phyloP scores from a whole-genome alignment of 2,888 invertebrate species.

The Alentia gelatinosa region DNA sequence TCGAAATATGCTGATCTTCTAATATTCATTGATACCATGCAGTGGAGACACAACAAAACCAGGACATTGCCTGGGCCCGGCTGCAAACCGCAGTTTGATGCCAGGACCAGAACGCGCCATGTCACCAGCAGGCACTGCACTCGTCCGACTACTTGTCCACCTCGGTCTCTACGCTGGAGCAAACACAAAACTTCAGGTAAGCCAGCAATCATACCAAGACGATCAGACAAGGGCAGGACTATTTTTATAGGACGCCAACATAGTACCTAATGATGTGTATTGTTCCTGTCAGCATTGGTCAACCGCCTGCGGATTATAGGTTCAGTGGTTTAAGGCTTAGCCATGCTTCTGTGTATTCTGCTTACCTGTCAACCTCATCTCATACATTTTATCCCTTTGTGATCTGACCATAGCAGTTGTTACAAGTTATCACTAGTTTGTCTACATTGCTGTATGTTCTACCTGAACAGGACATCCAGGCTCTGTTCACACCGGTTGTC shows the following conservation, averaged over 20 bases:
- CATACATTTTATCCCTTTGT: too few relatives aligned
- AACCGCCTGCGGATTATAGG: too few relatives aligned
- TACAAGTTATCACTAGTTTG: conserved; percentile 11
- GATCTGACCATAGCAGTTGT: neutral
- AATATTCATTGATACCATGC: too few relatives aligned
- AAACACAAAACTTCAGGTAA: conserved; percentile 64
- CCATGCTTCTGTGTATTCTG: too few relatives aligned
- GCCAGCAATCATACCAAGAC: too few relatives aligned
- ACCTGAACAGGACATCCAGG: neutral
- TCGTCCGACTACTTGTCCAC: conserved; percentile 70
- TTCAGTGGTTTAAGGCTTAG: too few relatives aligned
- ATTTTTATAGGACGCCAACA: too few relatives aligned
- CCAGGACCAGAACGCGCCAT: conserved; percentile 69
- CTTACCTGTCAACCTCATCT: too few relatives aligned
- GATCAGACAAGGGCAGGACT: too few relatives aligned
- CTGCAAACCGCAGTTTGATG: conserved; percentile 62
- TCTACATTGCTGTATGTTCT: neutral
- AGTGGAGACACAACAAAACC: conserved; percentile 65
- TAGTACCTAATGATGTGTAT: too few relatives aligned
- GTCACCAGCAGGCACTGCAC: conserved; percentile 65
- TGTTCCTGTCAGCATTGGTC: too few relatives aligned
- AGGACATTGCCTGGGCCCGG: conserved; percentile 73
- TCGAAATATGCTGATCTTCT: too few relatives aligned
- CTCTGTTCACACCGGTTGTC: conserved; percentile 49
- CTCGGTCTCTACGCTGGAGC: conserved; percentile 70